A percentile compares a stretch with the other conserved stretches of the same genome.
phyloP scores from a whole-genome alignment of 1,140 invertebrate species.

The Carcinoscorpius rotundicauda region DNA sequence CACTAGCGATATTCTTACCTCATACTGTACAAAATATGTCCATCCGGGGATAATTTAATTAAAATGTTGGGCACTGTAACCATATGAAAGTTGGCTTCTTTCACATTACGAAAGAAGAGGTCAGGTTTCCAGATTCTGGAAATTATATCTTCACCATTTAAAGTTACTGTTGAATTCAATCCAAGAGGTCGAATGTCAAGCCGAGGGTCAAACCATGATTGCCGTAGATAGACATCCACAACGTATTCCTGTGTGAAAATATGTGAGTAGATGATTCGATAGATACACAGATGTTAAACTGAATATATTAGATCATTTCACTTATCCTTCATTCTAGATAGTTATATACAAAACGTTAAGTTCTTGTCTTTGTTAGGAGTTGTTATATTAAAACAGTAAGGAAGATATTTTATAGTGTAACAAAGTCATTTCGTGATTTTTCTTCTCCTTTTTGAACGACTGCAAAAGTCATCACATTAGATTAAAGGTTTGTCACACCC shows the following conservation, averaged over 20 bases:
- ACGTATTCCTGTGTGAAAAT: constrained; percentile 29
- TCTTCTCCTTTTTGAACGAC: no score
- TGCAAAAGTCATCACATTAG: no score
- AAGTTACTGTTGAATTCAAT: constrained; percentile 19
- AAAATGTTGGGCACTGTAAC: constrained; percentile 37
- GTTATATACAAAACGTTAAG: no score
- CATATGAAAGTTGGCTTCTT: constrained; percentile 34
- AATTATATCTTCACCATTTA: constrained; percentile 26
- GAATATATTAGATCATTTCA: no score
- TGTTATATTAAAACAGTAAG: no score
- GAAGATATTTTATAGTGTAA: no score
- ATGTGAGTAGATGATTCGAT: no score
- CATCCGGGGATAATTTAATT: constrained; percentile 31
- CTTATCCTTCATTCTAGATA: no score
- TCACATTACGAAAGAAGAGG: constrained; percentile 37
- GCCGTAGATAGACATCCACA: constrained; percentile 31
- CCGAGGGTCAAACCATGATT: constrained; percentile 32
- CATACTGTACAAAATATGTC: constrained; percentile 35
- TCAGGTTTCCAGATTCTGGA: constrained; percentile 36
- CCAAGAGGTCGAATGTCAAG: constrained; percentile 19
- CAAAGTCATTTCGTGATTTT: no score
- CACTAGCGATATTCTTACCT: constrained; percentile 26
- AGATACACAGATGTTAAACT: no score
- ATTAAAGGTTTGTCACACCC: no score
- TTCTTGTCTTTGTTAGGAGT: no score